Evolutionary conservation across 92 coral and sea anemone species (phyloP).

Genomic region (Palythoa heliodiscus): DNA sequence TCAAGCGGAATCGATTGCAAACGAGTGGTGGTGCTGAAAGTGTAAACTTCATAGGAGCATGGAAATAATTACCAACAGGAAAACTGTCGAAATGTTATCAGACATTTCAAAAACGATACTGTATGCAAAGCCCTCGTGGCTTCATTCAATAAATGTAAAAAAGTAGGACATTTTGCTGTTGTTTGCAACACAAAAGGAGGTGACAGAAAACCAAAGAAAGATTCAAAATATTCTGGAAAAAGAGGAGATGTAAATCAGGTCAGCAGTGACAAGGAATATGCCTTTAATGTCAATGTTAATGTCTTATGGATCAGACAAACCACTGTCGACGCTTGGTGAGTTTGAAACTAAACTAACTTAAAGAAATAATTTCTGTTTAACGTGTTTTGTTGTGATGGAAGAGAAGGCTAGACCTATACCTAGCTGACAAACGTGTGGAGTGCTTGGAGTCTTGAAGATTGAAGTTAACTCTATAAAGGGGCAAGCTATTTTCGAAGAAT

Average conservation of each 20-base stretch:
- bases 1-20: not conserved
- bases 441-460: not conserved
- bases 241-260: no score
- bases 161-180: no score
- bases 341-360: slow-evolving; percentile 24
- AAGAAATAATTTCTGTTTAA: no score
- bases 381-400: no score
- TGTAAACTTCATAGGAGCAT: slow-evolving; percentile 12
- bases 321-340: slow-evolving; percentile 41
- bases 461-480: slow-evolving; percentile 22
- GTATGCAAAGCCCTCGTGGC: not conserved
- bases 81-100: not conserved
- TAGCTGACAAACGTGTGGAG: no score
- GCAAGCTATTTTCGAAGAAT: slow-evolving; percentile 10
- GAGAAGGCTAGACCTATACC: no score
- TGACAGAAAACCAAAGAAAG: no score
- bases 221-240: not conserved
- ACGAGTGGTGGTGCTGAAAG: not conserved
- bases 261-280: no score
- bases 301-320: slow-evolving; percentile 28
- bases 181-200: no score
- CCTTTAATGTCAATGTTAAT: no score
- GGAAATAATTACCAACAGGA: not conserved
- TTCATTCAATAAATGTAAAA: no score
- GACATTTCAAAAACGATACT: slow-evolving; percentile 9